phyloP scores from a whole-genome alignment of 2,888 invertebrate species.

The Trissoscelio sp. region DNA sequence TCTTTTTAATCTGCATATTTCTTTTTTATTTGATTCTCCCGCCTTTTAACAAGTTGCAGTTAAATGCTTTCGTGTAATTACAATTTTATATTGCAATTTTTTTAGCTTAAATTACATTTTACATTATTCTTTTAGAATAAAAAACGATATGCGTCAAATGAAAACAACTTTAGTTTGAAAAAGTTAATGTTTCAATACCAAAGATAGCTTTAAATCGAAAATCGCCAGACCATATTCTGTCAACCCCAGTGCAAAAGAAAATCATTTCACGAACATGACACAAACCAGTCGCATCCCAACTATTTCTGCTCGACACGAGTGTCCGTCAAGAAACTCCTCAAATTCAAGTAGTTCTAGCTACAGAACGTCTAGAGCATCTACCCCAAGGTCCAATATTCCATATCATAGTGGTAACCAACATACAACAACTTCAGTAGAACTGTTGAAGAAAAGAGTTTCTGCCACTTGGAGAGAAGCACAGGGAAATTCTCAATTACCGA shows the following conservation, averaged over 20 bases:
- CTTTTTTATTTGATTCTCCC: no score
- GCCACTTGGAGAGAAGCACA: constrained; percentile 6
- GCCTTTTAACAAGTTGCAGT: no score
- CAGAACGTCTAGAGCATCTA: neutral
- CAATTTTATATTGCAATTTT: no score
- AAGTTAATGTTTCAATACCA: no score
- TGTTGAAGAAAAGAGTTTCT: constrained; percentile 10
- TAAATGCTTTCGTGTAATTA: no score
- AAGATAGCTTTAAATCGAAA: constrained; percentile 12
- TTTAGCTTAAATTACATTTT: no score
- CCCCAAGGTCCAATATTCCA: neutral
- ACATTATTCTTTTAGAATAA: no score
- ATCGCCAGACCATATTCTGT: neutral
- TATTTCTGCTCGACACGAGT: neutral
- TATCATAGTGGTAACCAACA: neutral
- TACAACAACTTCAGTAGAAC: neutral
- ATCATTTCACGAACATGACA: neutral
- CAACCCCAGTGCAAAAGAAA: neutral
- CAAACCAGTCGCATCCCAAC: neutral
- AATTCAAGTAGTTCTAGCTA: neutral
- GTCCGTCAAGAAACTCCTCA: neutral
- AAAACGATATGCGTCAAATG: no score
- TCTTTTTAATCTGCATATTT: neutral
- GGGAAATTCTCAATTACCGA: neutral
- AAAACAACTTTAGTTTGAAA: no score